phyloP scores from a whole-genome alignment of 2,797 vertebrate species.

The Crocidura indochinensis region DNA sequence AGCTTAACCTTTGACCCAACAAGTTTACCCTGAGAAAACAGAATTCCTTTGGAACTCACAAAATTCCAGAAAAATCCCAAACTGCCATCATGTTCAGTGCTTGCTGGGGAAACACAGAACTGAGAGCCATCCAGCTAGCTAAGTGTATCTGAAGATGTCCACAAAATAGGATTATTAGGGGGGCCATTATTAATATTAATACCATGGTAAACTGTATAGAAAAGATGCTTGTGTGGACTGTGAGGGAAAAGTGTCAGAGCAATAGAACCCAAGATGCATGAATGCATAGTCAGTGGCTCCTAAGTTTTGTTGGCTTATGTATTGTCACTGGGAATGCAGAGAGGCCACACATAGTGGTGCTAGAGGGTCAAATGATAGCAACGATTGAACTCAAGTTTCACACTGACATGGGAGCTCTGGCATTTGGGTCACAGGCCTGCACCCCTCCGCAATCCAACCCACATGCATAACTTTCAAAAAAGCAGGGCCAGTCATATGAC shows the following conservation, averaged over 20 bases:
- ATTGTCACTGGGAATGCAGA: too few species aligned
- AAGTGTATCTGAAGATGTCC: background rate
- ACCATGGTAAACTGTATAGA: background rate
- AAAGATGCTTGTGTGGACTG: background rate
- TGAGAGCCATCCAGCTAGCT: background rate
- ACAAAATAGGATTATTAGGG: background rate
- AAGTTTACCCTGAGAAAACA: conserved; percentile 12
- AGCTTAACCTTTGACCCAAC: conserved; percentile 47
- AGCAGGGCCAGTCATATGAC: too few species aligned
- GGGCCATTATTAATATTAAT: background rate
- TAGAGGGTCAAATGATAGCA: too few species aligned
- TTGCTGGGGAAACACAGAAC: background rate
- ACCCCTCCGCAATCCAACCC: too few species aligned
- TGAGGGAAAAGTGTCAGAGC: background rate
- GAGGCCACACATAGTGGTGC: too few species aligned
- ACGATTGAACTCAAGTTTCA: too few species aligned
- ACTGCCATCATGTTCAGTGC: conserved; percentile 6
- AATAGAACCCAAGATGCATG: background rate
- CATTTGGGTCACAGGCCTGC: too few species aligned
- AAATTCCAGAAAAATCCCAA: conserved; percentile 46
- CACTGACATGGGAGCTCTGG: too few species aligned
- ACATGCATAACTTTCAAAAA: too few species aligned
- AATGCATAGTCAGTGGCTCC: too few species aligned
- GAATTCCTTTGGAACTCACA: conserved; percentile 44
- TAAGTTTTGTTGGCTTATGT: too few species aligned